These are phyloP conservation scores for Ceratina australensis DNA, from an alignment of 1,140 invertebrate genomes.

Conservation along the genomic window DNA sequence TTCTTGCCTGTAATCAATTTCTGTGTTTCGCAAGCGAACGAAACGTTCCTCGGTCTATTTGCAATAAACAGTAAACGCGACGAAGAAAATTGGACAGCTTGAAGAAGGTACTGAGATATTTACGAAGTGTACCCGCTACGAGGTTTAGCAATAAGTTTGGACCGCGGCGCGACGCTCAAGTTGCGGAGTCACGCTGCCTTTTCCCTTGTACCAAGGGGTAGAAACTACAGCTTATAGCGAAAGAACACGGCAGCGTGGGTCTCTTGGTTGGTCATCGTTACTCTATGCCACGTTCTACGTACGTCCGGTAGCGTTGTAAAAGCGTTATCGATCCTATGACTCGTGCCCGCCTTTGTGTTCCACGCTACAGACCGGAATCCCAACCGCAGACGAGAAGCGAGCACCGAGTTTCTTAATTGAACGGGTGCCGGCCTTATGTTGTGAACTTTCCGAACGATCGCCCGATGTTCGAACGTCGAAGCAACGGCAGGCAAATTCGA, in stretches of 20 bases:
- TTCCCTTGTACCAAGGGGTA: not conserved
- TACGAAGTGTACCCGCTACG: too few relatives aligned
- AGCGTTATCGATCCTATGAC: conserved; percentile 47
- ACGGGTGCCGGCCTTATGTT: not conserved
- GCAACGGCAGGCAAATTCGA: not conserved
- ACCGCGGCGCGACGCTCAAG: too few relatives aligned
- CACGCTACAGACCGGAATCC: not conserved
- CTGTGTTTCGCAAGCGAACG: too few relatives aligned
- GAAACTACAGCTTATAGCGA: not conserved
- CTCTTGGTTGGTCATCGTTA: conserved; percentile 22
- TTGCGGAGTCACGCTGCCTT: too few relatives aligned
- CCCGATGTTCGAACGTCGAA: not conserved
- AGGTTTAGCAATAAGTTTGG: too few relatives aligned
- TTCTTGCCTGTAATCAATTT: too few relatives aligned
- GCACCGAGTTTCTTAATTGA: conserved; percentile 13
- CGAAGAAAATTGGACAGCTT: too few relatives aligned
- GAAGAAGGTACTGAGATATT: too few relatives aligned
- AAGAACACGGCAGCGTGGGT: not conserved
- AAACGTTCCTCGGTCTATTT: too few relatives aligned
- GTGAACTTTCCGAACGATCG: not conserved
- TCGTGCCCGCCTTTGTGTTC: conserved; percentile 31
- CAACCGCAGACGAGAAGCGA: not conserved
- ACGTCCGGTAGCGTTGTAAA: conserved; percentile 35
- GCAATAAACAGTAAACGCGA: too few relatives aligned
- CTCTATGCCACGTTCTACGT: not conserved